phyloP scores from a whole-genome alignment of 2,888 invertebrate species.

The Lasius platythorax region DNA sequence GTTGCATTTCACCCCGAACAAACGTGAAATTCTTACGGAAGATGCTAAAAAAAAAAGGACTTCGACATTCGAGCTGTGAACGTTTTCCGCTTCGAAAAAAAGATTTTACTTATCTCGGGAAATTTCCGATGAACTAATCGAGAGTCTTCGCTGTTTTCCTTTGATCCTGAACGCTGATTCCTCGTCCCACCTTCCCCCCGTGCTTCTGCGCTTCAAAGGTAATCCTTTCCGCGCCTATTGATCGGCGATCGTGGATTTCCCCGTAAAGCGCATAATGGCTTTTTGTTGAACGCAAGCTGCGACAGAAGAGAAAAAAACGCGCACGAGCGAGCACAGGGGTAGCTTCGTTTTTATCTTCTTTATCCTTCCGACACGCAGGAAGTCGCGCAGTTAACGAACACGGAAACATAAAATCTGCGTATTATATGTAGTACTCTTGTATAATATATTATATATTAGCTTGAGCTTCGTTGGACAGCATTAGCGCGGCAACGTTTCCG shows the following conservation, averaged over 20 bases:
- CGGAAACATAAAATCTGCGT: background rate
- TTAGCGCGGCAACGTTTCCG: background rate
- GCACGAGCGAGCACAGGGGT: background rate
- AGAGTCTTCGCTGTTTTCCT: conserved; percentile 56
- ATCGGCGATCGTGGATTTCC: conserved; percentile 56
- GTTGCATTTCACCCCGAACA: background rate
- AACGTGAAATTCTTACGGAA: background rate
- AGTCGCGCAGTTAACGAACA: conserved; percentile 13
- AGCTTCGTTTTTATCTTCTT: conserved; percentile 21
- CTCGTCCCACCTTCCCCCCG: conserved; percentile 36
- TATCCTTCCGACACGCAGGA: conserved; percentile 15
- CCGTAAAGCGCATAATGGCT: conserved; percentile 39
- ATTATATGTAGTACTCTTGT: background rate
- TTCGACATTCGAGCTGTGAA: conserved; percentile 51
- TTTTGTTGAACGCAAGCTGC: conserved; percentile 34
- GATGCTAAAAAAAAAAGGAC: background rate
- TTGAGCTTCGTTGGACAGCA: background rate
- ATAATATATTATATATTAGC: background rate
- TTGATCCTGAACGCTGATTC: conserved; percentile 64
- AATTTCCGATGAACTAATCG: conserved; percentile 57
- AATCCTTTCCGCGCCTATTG: conserved; percentile 53
- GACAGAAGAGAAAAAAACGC: conserved; percentile 23
- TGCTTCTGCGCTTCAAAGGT: conserved; percentile 72
- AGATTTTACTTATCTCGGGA: conserved; percentile 55
- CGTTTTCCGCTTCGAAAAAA: conserved; percentile 56